phyloP scores from a whole-genome alignment of 2,113 vertebrate genomes.

The Sceloporus undulatus region DNA sequence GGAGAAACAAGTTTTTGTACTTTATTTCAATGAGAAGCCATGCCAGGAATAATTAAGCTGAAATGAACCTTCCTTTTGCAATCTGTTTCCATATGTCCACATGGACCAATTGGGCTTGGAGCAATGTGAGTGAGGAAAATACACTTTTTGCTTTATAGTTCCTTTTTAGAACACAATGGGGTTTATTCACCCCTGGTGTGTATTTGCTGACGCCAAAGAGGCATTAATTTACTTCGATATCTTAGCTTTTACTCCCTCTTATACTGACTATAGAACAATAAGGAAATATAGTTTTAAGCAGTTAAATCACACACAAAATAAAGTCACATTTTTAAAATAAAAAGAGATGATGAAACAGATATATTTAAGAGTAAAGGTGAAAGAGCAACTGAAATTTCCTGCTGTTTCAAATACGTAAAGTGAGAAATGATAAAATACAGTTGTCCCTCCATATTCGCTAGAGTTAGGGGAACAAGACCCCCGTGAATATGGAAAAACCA shows the following conservation, averaged over 20 bases:
- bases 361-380: neutral
- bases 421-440: too few species aligned
- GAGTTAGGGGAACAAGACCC: too few species aligned
- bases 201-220: conserved; percentile 1
- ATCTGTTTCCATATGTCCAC: neutral
- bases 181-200: neutral
- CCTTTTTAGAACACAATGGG: neutral
- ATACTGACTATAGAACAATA: neutral
- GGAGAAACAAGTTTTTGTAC: conserved; percentile 22
- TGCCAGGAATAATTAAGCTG: conserved; percentile 26
- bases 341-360: neutral
- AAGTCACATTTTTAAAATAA: too few species aligned
- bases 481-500: too few species aligned
- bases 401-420: fast-evolving
- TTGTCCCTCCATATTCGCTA: too few species aligned
- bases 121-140: neutral
- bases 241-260: neutral
- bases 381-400: neutral
- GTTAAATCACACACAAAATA: conserved; percentile 9
- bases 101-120: conserved; percentile 19
- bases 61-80: neutral
- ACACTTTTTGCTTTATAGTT: neutral
- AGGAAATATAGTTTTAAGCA: neutral
- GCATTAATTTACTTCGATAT: neutral
- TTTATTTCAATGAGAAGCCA: neutral